Base-by-base conservation (phyloP, 2,888 invertebrate genomes). In the Eumerus sabulonum region DNA sequence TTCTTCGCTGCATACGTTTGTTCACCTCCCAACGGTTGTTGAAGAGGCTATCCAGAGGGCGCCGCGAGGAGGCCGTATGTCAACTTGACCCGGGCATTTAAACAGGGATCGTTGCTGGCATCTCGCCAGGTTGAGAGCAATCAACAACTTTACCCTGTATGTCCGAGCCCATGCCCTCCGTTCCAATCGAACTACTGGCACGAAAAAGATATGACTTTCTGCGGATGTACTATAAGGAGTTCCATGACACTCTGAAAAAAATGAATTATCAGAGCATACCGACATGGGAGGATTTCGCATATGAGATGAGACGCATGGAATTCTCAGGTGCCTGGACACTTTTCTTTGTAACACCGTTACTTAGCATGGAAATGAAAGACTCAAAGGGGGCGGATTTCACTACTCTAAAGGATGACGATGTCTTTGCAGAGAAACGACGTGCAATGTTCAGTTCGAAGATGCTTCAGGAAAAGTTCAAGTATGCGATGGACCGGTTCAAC, bases 231-330 rank as follows among this genome's bases (percentile, higher is more conserved):
- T 60, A 48, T 38, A 70, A 60, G 9, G 12, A 59, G 7, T 59
- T 70, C 1, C 38, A 51, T 27, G 40, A 47, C 0, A 70, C 68
- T 11, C 27, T 70, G 11, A 44, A 36, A 35, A 40, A 19, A 1
- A 44, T 47, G 0, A 0, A 40, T 9, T 45, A 45, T 13, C 16
- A 60, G 4, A 36, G 38, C 1, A 60, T 79, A 27, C 81, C 81
- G 3, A 63, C 38, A 13, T 67, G 59, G 35, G 73, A 81, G 2
- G 44, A 63, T 16, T 38, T 83, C 0, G 36, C 38, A n/a, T 35
- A 60, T 1, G 82, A 82, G 17, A 60, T 83, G 44, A 17, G 18
- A 11, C 13, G n/a, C 1, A 59, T 56, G 18, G 82, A 82, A 27
- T 81, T 82, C 45, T 76, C 51, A 16, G 82, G 57, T 1, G 1